Evolutionary conservation across 2,888 invertebrate genomes (phyloP).

Genomic region (Agrilus biguttatus): DNA sequence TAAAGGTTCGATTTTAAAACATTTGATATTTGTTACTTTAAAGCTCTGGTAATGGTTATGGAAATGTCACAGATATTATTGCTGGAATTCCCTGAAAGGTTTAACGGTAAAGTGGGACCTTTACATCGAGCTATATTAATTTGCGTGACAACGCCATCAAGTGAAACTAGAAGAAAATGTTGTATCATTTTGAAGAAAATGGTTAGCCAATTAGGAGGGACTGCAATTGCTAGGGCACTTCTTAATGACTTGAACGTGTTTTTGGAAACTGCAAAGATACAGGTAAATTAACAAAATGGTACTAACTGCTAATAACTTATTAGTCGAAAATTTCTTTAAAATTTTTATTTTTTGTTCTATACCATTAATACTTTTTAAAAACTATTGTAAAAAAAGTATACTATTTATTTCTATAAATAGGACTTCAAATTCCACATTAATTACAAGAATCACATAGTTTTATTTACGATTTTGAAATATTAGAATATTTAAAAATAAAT

Average conservation of each 20-base stretch:
- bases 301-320: constrained; percentile 9
- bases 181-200: constrained; percentile 45
- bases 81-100: constrained; percentile 50
- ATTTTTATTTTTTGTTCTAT: too few species aligned
- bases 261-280: constrained; percentile 44
- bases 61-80: constrained; percentile 59
- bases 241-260: constrained; percentile 51
- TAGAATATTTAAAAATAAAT: too few species aligned
- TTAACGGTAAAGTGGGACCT: constrained; percentile 50
- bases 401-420: too few species aligned
- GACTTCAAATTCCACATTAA: too few species aligned
- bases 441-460: too few species aligned
- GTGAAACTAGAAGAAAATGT: constrained; percentile 47
- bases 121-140: constrained; percentile 58
- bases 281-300: constrained; percentile 9
- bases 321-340: too few species aligned
- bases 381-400: too few species aligned
- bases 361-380: too few species aligned
- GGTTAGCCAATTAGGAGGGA: constrained; percentile 43
- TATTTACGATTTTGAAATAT: too few species aligned
- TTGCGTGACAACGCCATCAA: constrained; percentile 49
- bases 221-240: constrained; percentile 46
- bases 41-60: constrained; percentile 54
- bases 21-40: constrained; percentile 9
- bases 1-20: too few species aligned